Evolutionary conservation across 2,797 vertebrate genomes (phyloP).

Genomic region (Dicrostonyx torquatus): DNA sequence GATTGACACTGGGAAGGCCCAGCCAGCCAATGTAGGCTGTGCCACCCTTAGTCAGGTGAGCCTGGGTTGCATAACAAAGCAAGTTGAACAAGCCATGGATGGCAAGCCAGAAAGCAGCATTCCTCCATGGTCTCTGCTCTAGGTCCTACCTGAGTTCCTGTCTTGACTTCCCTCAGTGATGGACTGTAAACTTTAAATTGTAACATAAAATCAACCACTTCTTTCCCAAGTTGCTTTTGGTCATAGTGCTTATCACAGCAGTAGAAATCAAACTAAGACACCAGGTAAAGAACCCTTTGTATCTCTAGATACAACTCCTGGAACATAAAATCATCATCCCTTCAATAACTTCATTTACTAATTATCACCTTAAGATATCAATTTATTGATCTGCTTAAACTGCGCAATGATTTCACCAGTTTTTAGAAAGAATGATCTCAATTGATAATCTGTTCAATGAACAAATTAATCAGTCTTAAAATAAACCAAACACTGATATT

Average conservation of each 20-base stretch:
- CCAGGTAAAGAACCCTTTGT: neutral
- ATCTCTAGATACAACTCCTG: neutral
- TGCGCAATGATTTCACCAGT: conserved; percentile 52
- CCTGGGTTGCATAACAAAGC: neutral
- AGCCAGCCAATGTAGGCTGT: neutral
- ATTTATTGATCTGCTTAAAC: conserved; percentile 44
- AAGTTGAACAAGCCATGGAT: neutral
- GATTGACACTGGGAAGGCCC: no score
- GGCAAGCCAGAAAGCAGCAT: no score
- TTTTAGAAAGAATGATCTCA: neutral
- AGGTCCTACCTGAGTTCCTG: neutral
- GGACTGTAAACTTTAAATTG: neutral
- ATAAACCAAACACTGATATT: conserved; percentile 43
- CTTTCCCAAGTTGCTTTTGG: neutral
- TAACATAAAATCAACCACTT: neutral
- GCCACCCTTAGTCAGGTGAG: neutral
- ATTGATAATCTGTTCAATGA: neutral
- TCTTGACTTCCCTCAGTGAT: neutral
- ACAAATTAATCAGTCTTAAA: conserved; percentile 49
- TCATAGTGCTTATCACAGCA: neutral
- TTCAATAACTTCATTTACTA: neutral
- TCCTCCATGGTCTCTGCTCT: neutral
- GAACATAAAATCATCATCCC: neutral
- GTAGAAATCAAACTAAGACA: neutral
- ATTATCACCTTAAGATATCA: conserved; percentile 43